Evolutionary conservation across 2,888 invertebrate species (phyloP), one percentile per base, ranked within the genome.

Genomic region (Rhagophthalmus giganteus): DNA sequence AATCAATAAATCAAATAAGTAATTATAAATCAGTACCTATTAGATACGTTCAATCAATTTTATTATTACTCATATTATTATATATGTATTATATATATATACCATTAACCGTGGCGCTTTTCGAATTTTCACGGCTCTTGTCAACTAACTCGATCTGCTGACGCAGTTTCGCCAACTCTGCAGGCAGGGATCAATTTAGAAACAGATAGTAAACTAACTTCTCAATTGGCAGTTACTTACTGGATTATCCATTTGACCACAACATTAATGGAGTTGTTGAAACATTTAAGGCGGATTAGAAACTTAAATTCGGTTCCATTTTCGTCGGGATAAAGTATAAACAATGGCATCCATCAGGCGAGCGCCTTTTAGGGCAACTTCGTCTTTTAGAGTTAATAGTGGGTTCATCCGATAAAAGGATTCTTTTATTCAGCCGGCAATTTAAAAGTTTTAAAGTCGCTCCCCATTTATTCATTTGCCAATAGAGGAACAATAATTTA

Each of bases 221-320:
- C 54, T 54, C 57, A 57, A 57, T 59, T 57, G 57, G 57, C 57
- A 57, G 59, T 55, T 57, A 56, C 55, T 58, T 59, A 57, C 32
- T 26, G 55, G 59, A 59, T 59, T 59, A 59, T 57, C 55, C 55
- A 55, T 45, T 53, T 59, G 57, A 59, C 59, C 59, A 55, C 49
- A 54, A 46, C 54, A 44, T 48, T 48, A 48, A 54, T 39, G 48
- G 54, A 54, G 54, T 54, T 54, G 48, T 40, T 53, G 38, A 48
- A 53, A 42, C 53, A 48, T 53, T 53, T 42, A 40, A 54, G 40
- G 40, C 52, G 39, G 52, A 37, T 54, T 54, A 54, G 27, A 49
- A 54, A 54, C 41, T 53, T 42, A 28, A 34, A 45, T 30, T 32
- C 32, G 26, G 5, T 8, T 25, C 35, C 31, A 31, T 13, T 30